Conservation (phyloP, 2,113 vertebrate genomes). For the Clinocottus analis region DNA sequence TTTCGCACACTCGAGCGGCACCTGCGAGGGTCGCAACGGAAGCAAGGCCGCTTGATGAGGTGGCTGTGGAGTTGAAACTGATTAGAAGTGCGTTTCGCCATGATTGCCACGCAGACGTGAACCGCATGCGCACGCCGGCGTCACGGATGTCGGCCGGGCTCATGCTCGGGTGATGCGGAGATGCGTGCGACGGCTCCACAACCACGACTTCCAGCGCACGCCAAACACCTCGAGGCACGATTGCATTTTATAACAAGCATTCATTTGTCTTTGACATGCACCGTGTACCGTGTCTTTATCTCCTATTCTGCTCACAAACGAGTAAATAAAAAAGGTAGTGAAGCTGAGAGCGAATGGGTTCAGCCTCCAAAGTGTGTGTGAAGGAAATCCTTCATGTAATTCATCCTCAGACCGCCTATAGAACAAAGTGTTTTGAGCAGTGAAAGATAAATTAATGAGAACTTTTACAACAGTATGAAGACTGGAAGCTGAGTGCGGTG, state of each 20-base stretch:
- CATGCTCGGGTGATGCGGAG: not conserved
- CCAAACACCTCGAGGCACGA: not conserved
- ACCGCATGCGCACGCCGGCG: not conserved
- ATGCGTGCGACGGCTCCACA: not conserved
- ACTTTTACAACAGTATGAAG: no score
- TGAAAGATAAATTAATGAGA: not conserved
- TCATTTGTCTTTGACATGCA: not conserved
- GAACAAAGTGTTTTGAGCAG: not conserved
- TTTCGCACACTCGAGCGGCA: conserved; percentile 49
- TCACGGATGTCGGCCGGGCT: not conserved
- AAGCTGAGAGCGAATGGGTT: not conserved
- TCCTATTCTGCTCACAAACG: not conserved
- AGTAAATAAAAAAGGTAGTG: not conserved
- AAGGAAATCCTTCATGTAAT: not conserved
- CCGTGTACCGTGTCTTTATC: not conserved
- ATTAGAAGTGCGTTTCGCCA: conserved; percentile 28
- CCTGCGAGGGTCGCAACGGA: conserved; percentile 51
- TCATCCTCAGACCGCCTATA: not conserved
- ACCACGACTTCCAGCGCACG: not conserved
- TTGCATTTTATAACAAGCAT: not conserved
- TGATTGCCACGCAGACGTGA: conserved; percentile 25
- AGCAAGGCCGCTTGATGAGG: conserved; percentile 40
- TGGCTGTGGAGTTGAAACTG: conserved; percentile 14
- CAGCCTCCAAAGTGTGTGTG: not conserved
- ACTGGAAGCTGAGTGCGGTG: not conserved